Percentiles rank a stretch among this genome's conserved stretches.
phyloP scores from a whole-genome alignment of 2,113 vertebrate species.

The Mus musculus region GRCm39 chr12:48848001-48848500 shows the following conservation, averaged over 20 bases:
- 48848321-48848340: constrained; percentile 73
- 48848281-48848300: constrained; percentile 75
- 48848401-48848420: constrained; percentile 30
- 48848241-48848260: constrained; percentile 68
- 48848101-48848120: constrained; percentile 82
- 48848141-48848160: constrained; percentile 80
- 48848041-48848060: constrained; percentile 66
- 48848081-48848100: constrained; percentile 81
- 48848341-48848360: constrained; percentile 46
- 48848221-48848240: constrained; percentile 75
- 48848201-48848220: constrained; percentile 80
- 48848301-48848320: constrained; percentile 61
- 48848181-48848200: constrained; percentile 84
- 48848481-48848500: background rate
- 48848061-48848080: constrained; percentile 71
- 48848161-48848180: constrained; percentile 76
- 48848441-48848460: background rate
- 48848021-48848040: constrained; percentile 82
- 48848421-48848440: constrained; percentile 13
- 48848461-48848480: background rate
- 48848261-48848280: constrained; percentile 79
- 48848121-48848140: constrained; percentile 79
- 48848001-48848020: constrained; percentile 76
- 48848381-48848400: constrained; percentile 44
- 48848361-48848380: constrained; percentile 40